These are phyloP conservation scores for Chaetodon trifasciatus DNA, from an alignment of 2,797 vertebrate genomes.

Conservation along the genomic window DNA sequence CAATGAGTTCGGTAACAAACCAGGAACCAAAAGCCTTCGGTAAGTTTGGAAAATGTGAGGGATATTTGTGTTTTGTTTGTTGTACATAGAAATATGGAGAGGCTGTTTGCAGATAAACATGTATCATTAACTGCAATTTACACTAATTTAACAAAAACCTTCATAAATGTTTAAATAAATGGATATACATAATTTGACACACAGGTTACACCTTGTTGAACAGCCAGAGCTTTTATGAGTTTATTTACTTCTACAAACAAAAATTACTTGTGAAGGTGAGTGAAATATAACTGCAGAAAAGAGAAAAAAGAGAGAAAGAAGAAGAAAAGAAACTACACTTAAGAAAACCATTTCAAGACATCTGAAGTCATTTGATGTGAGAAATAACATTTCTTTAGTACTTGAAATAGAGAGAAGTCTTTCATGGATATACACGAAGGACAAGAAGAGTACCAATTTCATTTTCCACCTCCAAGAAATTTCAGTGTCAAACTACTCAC, in stretches of 20 bases:
- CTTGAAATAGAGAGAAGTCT: not conserved
- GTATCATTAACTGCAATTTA: not conserved
- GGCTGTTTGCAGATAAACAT: not conserved
- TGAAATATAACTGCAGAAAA: not conserved
- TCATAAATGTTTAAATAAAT: not conserved
- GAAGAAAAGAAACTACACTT: not conserved
- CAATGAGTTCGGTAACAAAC: slow-evolving; percentile 56
- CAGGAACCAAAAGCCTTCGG: slow-evolving; percentile 49
- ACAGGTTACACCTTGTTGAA: not conserved
- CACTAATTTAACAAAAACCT: not conserved
- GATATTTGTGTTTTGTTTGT: too few relatives aligned
- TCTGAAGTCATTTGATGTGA: not conserved
- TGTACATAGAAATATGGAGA: not conserved
- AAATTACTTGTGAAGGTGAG: too few relatives aligned
- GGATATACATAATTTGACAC: not conserved
- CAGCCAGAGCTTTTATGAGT: not conserved
- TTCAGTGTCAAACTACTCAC: slow-evolving; percentile 17
- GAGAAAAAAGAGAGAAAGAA: not conserved
- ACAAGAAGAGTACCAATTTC: not conserved
- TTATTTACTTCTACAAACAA: not conserved
- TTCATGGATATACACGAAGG: slow-evolving; percentile 5
- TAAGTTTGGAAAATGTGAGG: slow-evolving; percentile 48
- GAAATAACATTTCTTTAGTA: not conserved
- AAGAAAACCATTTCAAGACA: not conserved
- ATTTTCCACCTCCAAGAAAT: slow-evolving; percentile 22